Evolutionary conservation across 1,140 invertebrate genomes (phyloP), one percentile per base, ranked within the genome.

Genomic region (Drosophila suzukii): DNA sequence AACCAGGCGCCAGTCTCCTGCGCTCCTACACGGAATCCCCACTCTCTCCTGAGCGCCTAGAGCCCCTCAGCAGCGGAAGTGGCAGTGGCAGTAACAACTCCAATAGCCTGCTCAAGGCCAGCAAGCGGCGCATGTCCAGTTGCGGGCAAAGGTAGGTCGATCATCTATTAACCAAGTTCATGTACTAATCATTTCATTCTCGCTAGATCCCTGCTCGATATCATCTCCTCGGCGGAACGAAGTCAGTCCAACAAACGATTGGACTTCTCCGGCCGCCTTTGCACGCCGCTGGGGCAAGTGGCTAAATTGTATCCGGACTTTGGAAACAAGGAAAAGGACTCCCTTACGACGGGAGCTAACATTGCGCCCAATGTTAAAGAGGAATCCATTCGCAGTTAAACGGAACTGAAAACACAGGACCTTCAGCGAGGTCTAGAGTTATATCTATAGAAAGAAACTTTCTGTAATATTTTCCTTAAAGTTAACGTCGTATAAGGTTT

Each of bases 231-330:
- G 75, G 66, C 93, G 81, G 82, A 94, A 88, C 78, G 92, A 75
- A 94, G 91, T 66, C 93, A 91, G 36, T 95, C 91, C 72, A 93
- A 95, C 34, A 93, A 95, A 20, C 93, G 96, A 17, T 94, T 95
- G 1, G 97, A 98, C 70, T 97, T 98, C 93, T 94, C 95, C 5
- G 97, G 97, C 0, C 93, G 97, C 36, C 79, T 95, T 32, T 95
- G 95, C 53, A 95, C 95, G n/a, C 95, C 95, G 0, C 81, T 88
- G 15, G 94, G 95, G 3, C 93, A 93, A 41, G 93, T 95, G 36
- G 96, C 96, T 0, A 96, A 96, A 77, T 91, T 98, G 1, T 98
- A 98, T 93, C 94, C 95, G 0, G 96, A 97, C 78, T 93, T 97
- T 24, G 95, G 96, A 27, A 83, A 77, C 24, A 93, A 93, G 20